phyloP scores from a whole-genome alignment of 2,888 invertebrate species.

The Eupelmus urozonus region DNA sequence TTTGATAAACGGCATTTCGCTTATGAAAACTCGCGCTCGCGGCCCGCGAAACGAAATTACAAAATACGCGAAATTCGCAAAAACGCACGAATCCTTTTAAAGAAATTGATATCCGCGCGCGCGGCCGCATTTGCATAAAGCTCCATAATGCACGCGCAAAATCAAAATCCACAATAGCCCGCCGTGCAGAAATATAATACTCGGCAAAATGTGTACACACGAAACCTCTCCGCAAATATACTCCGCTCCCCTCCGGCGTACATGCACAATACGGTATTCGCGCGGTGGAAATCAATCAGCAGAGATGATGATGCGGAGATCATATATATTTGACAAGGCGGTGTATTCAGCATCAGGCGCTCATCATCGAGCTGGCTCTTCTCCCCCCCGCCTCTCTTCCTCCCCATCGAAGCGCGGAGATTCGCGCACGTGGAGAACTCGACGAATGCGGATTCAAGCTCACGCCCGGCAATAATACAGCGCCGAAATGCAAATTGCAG shows the following conservation, averaged over 20 bases:
- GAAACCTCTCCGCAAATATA: background rate
- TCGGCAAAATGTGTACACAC: background rate
- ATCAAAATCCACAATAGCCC: too few species aligned
- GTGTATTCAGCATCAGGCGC: constrained; percentile 31
- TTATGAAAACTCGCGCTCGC: background rate
- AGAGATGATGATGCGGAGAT: constrained; percentile 32
- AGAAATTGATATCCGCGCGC: too few species aligned
- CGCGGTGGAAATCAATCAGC: constrained; percentile 40
- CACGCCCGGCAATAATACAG: background rate
- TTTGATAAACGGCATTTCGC: too few species aligned
- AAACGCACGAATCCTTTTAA: background rate
- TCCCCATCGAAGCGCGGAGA: constrained; percentile 12
- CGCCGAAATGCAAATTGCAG: too few species aligned
- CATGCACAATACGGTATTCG: background rate
- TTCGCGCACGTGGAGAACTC: constrained; percentile 37
- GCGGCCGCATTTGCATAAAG: too few species aligned
- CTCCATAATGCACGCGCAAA: too few species aligned
- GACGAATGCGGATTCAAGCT: background rate
- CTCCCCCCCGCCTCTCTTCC: background rate
- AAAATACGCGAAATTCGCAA: background rate
- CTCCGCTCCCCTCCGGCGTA: too few species aligned
- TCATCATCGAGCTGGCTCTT: constrained; percentile 5
- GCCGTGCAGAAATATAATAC: background rate
- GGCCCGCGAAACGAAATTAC: constrained; percentile 13
- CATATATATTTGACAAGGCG: constrained; percentile 43